Evolutionary conservation across 53 echinoderm and acorn worm genomes (phyloP).

Genomic region (Temnopleurus reevesii): DNA sequence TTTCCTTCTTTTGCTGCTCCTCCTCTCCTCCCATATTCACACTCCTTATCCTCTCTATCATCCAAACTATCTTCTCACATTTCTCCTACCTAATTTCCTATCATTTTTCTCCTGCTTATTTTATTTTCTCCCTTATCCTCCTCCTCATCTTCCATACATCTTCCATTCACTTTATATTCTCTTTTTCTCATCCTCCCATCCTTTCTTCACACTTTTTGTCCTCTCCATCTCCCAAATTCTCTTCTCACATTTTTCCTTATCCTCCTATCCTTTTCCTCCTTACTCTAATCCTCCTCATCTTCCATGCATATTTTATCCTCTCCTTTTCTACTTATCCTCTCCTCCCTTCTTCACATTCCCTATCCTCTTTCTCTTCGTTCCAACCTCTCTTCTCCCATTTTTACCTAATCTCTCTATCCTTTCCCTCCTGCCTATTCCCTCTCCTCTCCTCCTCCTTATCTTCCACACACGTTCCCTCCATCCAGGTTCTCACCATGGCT

Average conservation of each 20-base stretch:
- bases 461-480: too few species aligned
- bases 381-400: not conserved
- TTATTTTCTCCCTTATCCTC: too few species aligned
- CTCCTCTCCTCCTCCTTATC: too few species aligned
- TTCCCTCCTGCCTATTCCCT: not conserved
- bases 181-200: not conserved
- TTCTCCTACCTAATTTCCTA: not conserved
- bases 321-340: not conserved
- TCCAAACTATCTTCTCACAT: too few species aligned
- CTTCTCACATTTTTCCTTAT: not conserved
- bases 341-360: not conserved
- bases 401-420: not conserved
- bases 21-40: too few species aligned
- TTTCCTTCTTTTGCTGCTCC: too few species aligned
- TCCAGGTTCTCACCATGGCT: slow-evolving; percentile 95
- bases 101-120: not conserved
- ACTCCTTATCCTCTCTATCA: too few species aligned
- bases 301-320: not conserved
- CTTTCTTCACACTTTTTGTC: not conserved
- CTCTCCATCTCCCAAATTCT: not conserved
- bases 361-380: not conserved
- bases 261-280: not conserved
- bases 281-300: not conserved
- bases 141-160: not conserved
- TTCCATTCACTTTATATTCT: not conserved